A percentile compares a stretch with the other conserved stretches of the same genome.
phyloP scores from a whole-genome alignment of 2,888 invertebrate genomes.

The Eretmocerus hayati region DNA sequence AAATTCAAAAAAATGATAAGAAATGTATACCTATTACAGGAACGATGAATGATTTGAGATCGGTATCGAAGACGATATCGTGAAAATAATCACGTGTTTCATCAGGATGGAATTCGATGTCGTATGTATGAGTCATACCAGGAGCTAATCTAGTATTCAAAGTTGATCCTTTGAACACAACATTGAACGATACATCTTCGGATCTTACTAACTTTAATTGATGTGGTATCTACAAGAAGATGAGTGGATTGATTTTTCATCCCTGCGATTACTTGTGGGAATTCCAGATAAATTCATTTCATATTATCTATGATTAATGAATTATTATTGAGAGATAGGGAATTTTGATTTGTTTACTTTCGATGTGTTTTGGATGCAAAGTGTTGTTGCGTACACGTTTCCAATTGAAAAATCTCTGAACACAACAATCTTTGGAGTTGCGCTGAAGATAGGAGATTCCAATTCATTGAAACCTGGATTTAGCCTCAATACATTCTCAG shows the following conservation, averaged over 20 bases:
- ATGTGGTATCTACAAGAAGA: conserved; percentile 51
- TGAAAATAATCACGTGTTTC: conserved; percentile 53
- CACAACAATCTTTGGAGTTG: conserved; percentile 51
- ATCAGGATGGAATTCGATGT: conserved; percentile 57
- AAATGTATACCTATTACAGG: conserved; percentile 57
- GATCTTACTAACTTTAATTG: conserved; percentile 50
- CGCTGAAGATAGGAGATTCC: conserved; percentile 22
- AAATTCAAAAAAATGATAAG: no score
- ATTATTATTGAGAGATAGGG: background rate
- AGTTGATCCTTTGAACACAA: conserved; percentile 47
- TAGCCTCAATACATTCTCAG: conserved; percentile 27
- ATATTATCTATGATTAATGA: background rate
- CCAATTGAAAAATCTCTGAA: conserved; percentile 57
- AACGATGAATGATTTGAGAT: conserved; percentile 51
- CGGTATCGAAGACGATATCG: conserved; percentile 51
- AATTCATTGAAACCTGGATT: background rate
- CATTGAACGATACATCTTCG: conserved; percentile 50
- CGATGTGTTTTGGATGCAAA: conserved; percentile 54
- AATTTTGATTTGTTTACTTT: conserved; percentile 44
- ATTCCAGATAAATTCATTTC: background rate
- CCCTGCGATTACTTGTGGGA: no score
- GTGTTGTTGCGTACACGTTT: conserved; percentile 43
- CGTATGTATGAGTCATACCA: conserved; percentile 59
- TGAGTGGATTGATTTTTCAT: background rate
- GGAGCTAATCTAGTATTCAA: conserved; percentile 58